A percentile compares a stretch with the other conserved stretches of the same genome.
These are phyloP conservation scores for Hartigia nigra DNA, from an alignment of 2,888 invertebrate genomes.

Conservation along the genomic window DNA sequence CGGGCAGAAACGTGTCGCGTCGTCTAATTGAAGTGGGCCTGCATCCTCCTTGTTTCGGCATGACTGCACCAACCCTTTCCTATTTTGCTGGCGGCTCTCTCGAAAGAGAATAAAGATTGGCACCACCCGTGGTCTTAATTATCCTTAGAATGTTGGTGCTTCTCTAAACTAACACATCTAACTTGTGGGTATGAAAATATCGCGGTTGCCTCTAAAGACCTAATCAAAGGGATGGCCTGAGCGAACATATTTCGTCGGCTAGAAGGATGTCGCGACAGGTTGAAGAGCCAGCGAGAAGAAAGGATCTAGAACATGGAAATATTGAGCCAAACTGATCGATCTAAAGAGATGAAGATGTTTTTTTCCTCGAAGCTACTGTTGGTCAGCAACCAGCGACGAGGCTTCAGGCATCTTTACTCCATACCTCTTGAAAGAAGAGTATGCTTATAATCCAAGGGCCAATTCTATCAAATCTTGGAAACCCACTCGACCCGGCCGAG, in stretches of 20 bases:
- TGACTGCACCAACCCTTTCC: background rate
- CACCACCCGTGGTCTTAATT: background rate
- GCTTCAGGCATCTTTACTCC: no score
- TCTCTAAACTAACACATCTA: background rate
- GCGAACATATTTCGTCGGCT: no score
- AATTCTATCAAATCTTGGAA: background rate
- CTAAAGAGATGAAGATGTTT: background rate
- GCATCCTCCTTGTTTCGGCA: background rate
- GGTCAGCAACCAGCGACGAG: no score
- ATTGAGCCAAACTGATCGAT: background rate
- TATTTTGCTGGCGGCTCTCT: conserved; percentile 10
- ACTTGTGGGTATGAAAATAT: background rate
- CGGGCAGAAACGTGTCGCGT: background rate
- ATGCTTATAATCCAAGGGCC: background rate
- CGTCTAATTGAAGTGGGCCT: conserved; percentile 3
- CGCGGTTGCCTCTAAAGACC: background rate
- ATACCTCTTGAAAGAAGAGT: no score
- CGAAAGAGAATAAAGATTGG: background rate
- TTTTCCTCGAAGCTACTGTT: background rate
- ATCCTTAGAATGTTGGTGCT: background rate
- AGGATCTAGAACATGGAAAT: background rate
- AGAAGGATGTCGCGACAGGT: background rate
- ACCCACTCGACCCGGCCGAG: background rate
- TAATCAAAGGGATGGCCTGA: background rate
- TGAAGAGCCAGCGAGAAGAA: background rate